phyloP scores from a whole-genome alignment of 2,888 invertebrate species.

The Euproctis similis region DNA sequence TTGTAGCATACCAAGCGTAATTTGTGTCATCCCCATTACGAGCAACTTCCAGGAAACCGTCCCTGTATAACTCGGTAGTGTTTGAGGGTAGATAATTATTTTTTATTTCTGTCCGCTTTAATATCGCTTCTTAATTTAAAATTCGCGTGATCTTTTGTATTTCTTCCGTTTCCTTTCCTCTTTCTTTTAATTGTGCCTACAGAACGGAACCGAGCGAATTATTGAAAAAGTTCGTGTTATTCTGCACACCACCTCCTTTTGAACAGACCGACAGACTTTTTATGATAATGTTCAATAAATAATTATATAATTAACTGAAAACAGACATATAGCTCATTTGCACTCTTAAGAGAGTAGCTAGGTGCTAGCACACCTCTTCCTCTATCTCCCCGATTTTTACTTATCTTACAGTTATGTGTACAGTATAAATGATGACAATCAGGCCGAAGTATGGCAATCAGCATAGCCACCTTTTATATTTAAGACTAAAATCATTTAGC shows the following conservation, averaged over 20 bases:
- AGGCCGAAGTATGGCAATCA: no score
- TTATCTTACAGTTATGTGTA: no score
- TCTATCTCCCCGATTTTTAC: no score
- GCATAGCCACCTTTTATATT: no score
- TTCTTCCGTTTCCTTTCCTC: slow-evolving; percentile 24
- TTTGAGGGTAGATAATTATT: slow-evolving; percentile 27
- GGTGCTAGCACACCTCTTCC: no score
- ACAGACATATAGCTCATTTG: no score
- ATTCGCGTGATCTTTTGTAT: slow-evolving; percentile 36
- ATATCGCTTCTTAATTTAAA: slow-evolving; percentile 31
- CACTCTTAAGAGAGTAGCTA: no score
- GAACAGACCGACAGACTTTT: slow-evolving; percentile 25
- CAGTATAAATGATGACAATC: no score
- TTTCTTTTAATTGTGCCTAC: slow-evolving; percentile 47
- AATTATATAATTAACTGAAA: no score
- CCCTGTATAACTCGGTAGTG: not conserved
- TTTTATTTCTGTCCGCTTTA: slow-evolving; percentile 19
- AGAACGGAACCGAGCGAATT: slow-evolving; percentile 44
- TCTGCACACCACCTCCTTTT: slow-evolving; percentile 19
- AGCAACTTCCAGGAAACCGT: not conserved
- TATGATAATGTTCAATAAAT: not conserved
- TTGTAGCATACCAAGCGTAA: not conserved
- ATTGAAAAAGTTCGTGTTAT: slow-evolving; percentile 55
- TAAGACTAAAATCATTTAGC: no score
- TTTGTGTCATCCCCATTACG: not conserved